Percentiles rank a stretch among this genome's conserved stretches.
Evolutionary conservation across 2,888 invertebrate species (phyloP).

Genomic region (Metellina segmentata): DNA sequence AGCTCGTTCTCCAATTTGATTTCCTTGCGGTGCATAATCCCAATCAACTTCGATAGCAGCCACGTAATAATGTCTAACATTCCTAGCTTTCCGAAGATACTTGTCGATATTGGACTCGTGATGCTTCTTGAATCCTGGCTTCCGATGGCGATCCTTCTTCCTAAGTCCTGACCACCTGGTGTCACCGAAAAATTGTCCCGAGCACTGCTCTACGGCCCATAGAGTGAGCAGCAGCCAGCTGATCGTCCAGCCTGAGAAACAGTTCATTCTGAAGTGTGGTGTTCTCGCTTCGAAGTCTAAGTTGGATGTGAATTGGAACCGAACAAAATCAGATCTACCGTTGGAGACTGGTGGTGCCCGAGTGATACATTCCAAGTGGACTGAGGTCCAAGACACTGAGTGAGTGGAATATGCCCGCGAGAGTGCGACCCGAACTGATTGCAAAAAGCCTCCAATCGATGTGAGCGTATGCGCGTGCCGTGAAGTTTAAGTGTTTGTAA

Average conservation of each 20-base stretch:
- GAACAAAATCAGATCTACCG: constrained; percentile 28
- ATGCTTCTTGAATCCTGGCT: constrained; percentile 60
- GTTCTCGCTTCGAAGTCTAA: constrained; percentile 4
- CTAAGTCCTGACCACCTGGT: constrained; percentile 31
- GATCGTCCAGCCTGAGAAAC: constrained; percentile 56
- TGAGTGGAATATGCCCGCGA: constrained; percentile 40
- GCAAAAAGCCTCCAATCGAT: constrained; percentile 52
- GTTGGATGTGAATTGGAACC: constrained; percentile 26
- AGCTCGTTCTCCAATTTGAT: constrained; percentile 51
- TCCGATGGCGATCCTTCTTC: constrained; percentile 53
- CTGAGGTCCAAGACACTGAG: constrained; percentile 41
- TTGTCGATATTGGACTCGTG: constrained; percentile 59
- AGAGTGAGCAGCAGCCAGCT: constrained; percentile 28
- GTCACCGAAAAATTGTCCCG: constrained; percentile 69
- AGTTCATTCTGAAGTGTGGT: constrained; percentile 48
- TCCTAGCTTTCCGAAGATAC: constrained; percentile 65
- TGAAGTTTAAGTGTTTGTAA: constrained; percentile 66
- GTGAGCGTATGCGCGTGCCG: constrained; percentile 46
- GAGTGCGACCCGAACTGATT: constrained; percentile 9
- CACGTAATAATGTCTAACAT: constrained; percentile 73
- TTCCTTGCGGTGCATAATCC: constrained; percentile 74
- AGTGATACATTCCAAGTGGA: constrained; percentile 52
- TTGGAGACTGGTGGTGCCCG: constrained; percentile 29
- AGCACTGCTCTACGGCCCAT: constrained; percentile 66
- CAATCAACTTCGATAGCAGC: constrained; percentile 76